These are phyloP conservation scores for Thaumatotibia leucotreta DNA, from an alignment of 1,140 invertebrate genomes.

Conservation along the genomic window DNA sequence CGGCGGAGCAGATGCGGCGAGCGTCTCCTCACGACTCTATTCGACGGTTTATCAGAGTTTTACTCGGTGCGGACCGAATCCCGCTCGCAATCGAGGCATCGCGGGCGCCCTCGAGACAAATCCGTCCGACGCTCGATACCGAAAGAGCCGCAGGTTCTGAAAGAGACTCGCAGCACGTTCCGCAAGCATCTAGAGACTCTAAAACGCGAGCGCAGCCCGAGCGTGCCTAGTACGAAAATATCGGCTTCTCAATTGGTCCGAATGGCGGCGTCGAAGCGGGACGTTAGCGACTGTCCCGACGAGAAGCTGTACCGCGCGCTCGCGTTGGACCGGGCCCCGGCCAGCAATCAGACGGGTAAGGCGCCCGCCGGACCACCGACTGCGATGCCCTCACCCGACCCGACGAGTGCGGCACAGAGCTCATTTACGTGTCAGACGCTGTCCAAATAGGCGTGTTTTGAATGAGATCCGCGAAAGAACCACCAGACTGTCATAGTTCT, in stretches of 20 bases:
- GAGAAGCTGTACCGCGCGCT: conserved; percentile 43
- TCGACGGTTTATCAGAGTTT: conserved; percentile 90
- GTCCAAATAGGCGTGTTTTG: too few species aligned
- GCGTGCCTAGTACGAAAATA: conserved; percentile 24
- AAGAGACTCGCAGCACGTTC: conserved; percentile 69
- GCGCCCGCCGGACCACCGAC: background rate
- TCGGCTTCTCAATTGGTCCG: conserved; percentile 81
- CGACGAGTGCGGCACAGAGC: background rate
- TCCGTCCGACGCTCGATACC: conserved; percentile 23
- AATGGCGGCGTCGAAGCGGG: conserved; percentile 79
- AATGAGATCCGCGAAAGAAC: too few species aligned
- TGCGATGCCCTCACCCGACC: too few species aligned
- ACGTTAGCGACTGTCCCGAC: conserved; percentile 63
- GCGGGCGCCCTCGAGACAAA: conserved; percentile 36
- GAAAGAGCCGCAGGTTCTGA: conserved; percentile 46
- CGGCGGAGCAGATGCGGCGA: conserved; percentile 58
- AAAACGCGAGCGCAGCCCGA: conserved; percentile 18
- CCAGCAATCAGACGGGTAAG: conserved; percentile 79
- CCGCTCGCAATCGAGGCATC: conserved; percentile 59
- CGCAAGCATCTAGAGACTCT: conserved; percentile 55
- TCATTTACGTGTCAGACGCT: background rate
- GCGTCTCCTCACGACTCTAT: conserved; percentile 82
- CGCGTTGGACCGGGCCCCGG: conserved; percentile 43
- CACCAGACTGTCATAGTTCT: too few species aligned
- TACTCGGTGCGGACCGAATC: conserved; percentile 82